phyloP scores from a whole-genome alignment of 92 coral and sea anemone species.

The Virgularia gustaviana region DNA sequence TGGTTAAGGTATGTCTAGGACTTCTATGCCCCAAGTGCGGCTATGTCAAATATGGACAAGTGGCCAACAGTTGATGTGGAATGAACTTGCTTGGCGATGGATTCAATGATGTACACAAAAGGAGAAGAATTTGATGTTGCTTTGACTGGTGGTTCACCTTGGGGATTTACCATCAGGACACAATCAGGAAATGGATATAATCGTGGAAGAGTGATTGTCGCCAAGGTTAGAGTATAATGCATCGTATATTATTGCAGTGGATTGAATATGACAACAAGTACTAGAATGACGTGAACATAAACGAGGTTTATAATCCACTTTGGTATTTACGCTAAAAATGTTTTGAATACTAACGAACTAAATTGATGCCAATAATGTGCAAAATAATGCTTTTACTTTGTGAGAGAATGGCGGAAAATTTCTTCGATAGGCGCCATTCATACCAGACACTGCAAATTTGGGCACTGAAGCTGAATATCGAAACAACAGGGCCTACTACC shows the following conservation, averaged over 20 bases:
- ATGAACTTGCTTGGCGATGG: not conserved
- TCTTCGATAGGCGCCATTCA: too few relatives aligned
- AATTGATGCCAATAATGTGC: too few relatives aligned
- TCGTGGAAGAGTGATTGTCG: slow-evolving; percentile 51
- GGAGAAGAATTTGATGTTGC: slow-evolving; percentile 56
- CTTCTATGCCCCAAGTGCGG: not conserved
- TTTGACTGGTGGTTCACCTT: slow-evolving; percentile 89
- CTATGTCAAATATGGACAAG: not conserved
- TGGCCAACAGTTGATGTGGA: not conserved
- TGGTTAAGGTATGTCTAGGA: not conserved
- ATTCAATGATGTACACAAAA: slow-evolving; percentile 35
- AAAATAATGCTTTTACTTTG: too few relatives aligned
- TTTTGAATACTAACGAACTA: too few relatives aligned
- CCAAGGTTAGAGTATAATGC: slow-evolving; percentile 60
- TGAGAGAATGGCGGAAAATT: too few relatives aligned
- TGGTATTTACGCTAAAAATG: too few relatives aligned
- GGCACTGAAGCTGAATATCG: too few relatives aligned
- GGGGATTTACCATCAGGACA: slow-evolving; percentile 86
- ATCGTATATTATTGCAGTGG: slow-evolving; percentile 10
- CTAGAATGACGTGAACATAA: too few relatives aligned
- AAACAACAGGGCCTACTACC: too few relatives aligned
- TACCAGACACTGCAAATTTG: too few relatives aligned
- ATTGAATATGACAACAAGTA: too few relatives aligned
- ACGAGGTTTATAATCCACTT: too few relatives aligned
- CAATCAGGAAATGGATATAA: slow-evolving; percentile 40